Conservation (phyloP, 2,113 vertebrate genomes). For the Mormyrus iriodes region DNA sequence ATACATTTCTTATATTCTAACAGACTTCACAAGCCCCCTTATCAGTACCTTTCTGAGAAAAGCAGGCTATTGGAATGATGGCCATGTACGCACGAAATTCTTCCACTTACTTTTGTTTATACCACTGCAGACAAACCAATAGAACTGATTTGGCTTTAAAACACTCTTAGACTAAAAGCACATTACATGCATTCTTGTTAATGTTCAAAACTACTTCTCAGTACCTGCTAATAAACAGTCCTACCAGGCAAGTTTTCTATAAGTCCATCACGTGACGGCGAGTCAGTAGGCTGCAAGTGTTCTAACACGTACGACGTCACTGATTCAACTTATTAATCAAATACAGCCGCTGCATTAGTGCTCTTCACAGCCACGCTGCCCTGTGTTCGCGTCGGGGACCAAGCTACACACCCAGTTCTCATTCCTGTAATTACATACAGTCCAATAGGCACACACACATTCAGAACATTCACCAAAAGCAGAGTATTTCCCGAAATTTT, state of each 20-base stretch:
- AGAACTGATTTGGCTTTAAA: not conserved
- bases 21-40: not conserved
- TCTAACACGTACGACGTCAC: not conserved
- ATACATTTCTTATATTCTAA: not conserved
- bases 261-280: not conserved
- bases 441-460: not conserved
- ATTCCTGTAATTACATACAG: not conserved
- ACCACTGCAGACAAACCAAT: not conserved
- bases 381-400: not conserved
- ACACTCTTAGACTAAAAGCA: not conserved
- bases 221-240: constrained; percentile 2
- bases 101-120: constrained; percentile 3
- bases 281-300: not conserved
- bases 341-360: not conserved
- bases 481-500: not conserved
- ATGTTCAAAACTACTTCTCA: not conserved
- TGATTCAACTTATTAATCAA: not conserved
- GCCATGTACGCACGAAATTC: constrained; percentile 3
- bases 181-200: not conserved
- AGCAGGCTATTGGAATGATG: not conserved
- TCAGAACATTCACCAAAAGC: not conserved
- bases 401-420: not conserved
- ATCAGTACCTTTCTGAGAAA: not conserved
- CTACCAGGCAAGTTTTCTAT: not conserved
- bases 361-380: not conserved